Evolutionary conservation across 2,888 invertebrate genomes (phyloP).

Genomic region (Blera fallax): DNA sequence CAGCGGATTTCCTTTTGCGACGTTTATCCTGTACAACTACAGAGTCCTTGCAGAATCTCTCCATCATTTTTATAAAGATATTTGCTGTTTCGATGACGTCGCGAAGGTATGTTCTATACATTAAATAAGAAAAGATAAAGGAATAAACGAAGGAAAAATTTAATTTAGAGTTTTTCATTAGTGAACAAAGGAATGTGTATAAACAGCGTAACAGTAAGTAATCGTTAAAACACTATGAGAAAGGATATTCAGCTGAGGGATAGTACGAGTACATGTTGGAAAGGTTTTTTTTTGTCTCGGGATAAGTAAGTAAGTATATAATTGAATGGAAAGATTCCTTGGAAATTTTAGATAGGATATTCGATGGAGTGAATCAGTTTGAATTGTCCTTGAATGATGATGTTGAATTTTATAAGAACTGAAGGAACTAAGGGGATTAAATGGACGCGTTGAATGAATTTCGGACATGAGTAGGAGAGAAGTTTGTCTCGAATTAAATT

Average conservation of each 20-base stretch:
- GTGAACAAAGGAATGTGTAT: background rate
- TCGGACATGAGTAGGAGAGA: too few relatives aligned
- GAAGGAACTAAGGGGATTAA: too few relatives aligned
- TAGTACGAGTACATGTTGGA: background rate
- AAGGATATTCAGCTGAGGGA: too few relatives aligned
- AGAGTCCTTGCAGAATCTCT: constrained; percentile 85
- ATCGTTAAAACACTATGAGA: background rate
- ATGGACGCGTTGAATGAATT: too few relatives aligned
- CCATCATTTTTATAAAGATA: constrained; percentile 94
- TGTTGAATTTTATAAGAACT: too few relatives aligned
- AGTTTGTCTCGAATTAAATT: too few relatives aligned
- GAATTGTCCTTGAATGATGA: too few relatives aligned
- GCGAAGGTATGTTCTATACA: constrained; percentile 88
- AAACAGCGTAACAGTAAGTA: background rate
- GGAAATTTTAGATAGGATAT: too few relatives aligned
- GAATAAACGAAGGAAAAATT: background rate
- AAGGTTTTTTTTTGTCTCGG: background rate
- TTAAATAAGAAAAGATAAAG: constrained; percentile 32
- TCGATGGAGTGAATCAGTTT: too few relatives aligned
- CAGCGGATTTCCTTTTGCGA: constrained; percentile 74
- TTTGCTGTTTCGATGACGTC: constrained; percentile 95
- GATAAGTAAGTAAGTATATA: background rate
- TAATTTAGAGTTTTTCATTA: constrained; percentile 12
- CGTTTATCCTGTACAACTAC: constrained; percentile 88
- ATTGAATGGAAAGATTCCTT: too few relatives aligned